Evolutionary conservation across 2,797 vertebrate species (phyloP).

Genomic region (Myotis pilosus): DNA sequence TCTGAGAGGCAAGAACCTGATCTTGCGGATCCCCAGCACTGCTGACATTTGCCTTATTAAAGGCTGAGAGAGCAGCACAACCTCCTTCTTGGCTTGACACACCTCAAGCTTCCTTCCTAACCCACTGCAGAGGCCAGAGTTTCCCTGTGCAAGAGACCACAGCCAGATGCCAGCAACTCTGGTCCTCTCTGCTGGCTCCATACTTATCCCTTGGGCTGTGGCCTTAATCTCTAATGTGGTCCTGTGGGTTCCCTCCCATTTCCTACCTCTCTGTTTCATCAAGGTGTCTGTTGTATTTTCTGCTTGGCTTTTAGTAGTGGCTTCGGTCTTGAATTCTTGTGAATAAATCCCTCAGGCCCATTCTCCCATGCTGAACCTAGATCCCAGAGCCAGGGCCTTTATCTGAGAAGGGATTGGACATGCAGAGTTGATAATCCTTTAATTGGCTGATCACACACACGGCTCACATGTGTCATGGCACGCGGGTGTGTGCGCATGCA

Average conservation of each 20-base stretch:
- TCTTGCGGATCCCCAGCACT: background rate
- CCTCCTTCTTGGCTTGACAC: background rate
- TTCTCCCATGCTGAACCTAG: background rate
- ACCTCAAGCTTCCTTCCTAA: background rate
- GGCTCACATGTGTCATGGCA: too few relatives aligned
- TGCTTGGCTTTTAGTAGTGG: background rate
- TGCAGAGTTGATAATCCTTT: background rate
- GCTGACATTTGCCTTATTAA: background rate
- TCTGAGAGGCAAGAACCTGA: background rate
- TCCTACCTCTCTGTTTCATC: background rate
- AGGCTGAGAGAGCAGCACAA: background rate
- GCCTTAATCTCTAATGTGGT: background rate
- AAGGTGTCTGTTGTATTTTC: background rate
- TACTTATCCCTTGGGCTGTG: background rate
- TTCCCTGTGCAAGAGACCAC: background rate
- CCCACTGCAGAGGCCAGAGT: background rate
- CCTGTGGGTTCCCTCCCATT: background rate
- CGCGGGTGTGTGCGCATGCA: accelerated
- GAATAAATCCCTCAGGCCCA: background rate
- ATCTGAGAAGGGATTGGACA: background rate
- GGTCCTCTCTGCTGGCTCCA: background rate
- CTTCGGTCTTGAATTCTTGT: background rate
- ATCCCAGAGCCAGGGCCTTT: background rate
- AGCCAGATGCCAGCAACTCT: background rate
- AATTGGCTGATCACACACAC: background rate